These are phyloP conservation scores for Cotesia typhae DNA, from an alignment of 1,140 invertebrate genomes.

Conservation along the genomic window DNA sequence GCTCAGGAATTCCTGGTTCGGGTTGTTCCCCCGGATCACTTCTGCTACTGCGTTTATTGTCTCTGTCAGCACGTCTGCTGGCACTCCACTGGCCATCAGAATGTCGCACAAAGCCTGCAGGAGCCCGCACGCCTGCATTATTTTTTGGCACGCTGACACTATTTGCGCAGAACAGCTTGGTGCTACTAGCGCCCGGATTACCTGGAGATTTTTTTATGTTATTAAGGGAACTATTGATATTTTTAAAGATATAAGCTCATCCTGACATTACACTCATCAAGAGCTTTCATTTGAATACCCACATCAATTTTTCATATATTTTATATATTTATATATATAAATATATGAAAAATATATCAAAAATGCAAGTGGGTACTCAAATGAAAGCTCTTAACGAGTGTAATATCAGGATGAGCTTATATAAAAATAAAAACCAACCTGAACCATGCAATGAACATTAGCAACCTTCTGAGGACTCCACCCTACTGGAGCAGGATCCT, in stretches of 20 bases:
- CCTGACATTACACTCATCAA: too few relatives aligned
- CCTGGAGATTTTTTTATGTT: slow-evolving; percentile 44
- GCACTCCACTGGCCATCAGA: slow-evolving; percentile 95
- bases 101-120: slow-evolving; percentile 86
- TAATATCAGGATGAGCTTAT: too few relatives aligned
- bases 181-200: slow-evolving; percentile 88
- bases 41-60: slow-evolving; percentile 96
- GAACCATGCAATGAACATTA: slow-evolving; percentile 91
- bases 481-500: slow-evolving; percentile 70
- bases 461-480: slow-evolving; percentile 96
- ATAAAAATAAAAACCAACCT: slow-evolving; percentile 50
- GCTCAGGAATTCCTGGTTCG: slow-evolving; percentile 93
- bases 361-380: too few relatives aligned
- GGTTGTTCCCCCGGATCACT: slow-evolving; percentile 88
- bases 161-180: slow-evolving; percentile 85
- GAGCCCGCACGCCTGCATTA: slow-evolving; percentile 84
- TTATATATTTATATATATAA: too few relatives aligned
- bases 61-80: slow-evolving; percentile 94
- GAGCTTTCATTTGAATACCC: too few relatives aligned
- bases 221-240: too few relatives aligned
- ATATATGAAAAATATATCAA: too few relatives aligned
- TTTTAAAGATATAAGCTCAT: too few relatives aligned
- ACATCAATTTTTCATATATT: too few relatives aligned
- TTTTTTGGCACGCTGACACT: slow-evolving; percentile 84
- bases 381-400: too few relatives aligned